A percentile compares a stretch with the other conserved stretches of the same genome.
Conservation (phyloP, 2,797 vertebrate species). For the Hyperoplus immaculatus region DNA sequence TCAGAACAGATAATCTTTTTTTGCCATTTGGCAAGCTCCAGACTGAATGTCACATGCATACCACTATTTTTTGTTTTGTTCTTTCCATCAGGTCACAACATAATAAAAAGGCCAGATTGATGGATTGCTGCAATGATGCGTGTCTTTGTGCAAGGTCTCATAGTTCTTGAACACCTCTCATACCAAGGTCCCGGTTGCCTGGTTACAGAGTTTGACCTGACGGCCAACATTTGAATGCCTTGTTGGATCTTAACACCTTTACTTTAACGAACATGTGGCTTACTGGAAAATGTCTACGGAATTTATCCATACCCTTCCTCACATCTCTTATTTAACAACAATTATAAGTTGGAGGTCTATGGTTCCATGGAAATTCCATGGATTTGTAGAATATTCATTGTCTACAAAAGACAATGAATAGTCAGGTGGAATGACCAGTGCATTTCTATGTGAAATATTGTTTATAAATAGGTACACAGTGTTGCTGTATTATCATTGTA, state of each 20-base stretch:
- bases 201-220: constrained; percentile 60
- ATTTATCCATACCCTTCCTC: neutral
- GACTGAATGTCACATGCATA: constrained; percentile 29
- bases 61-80: neutral
- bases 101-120: constrained; percentile 57
- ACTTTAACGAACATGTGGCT: constrained; percentile 20
- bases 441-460: neutral
- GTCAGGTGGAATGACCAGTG: neutral
- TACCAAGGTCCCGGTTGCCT: constrained; percentile 54
- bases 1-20: constrained; percentile 17
- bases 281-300: neutral
- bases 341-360: too few species aligned
- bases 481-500: neutral
- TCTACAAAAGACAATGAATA: neutral
- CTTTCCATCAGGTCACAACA: constrained; percentile 35
- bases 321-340: neutral
- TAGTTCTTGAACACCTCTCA: constrained; percentile 43
- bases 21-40: constrained; percentile 24
- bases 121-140: constrained; percentile 48
- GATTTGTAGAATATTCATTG: neutral
- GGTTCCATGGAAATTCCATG: neutral
- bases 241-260: constrained; percentile 20
- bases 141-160: constrained; percentile 42
- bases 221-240: constrained; percentile 37
- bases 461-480: neutral